Base-by-base conservation (phyloP, 2,797 vertebrate genomes). In the Podarcis lilfordi region DNA sequence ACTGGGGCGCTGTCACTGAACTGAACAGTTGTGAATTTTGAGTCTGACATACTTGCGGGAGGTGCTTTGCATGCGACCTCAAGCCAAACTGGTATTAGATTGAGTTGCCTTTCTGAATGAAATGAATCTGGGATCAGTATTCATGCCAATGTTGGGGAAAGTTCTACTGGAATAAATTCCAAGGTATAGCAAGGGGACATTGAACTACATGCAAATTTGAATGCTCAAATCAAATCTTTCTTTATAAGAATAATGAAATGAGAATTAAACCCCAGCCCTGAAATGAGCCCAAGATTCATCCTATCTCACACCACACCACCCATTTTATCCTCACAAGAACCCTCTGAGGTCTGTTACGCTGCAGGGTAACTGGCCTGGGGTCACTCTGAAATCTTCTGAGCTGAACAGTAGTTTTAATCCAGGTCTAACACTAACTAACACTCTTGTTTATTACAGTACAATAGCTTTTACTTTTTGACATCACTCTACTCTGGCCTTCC, bases 1-100 rank as follows among this genome's bases (percentile, higher is more conserved):
- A 32, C 17, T 80, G 13, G 9, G n/a, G 0, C 79, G 64, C 87
- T 66, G 55, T 32, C 77, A 45, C 23, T 68, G 27, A 68, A 85
- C 21, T n/a, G 43, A 71, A 32, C 0, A 32, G 50, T 80, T 1
- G 0, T 40, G 8, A 29, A 45, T 88, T 80, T 11, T 37, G 32
- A 32, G 29, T 86, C 83, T 11, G 78, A 17, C 66, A 87, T n/a
- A 43, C 35, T 83, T 68, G 37, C 27, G 45, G n/a, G 55, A 90
- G 55, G n/a, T 55, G 43, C 0, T 9, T 5, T 35, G 45, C 32
- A 61, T 77, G 78, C 35, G 0, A 6, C 71, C 84, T 82, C 8
- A 0, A 84, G 89, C 66, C 45, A 88, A 23, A 37, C 21, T 75
- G 19, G 23, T 35, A 40, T 84, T 85, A 40, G 32, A 74, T 13